A percentile compares a stretch with the other conserved stretches of the same genome.
Conservation (phyloP, 2,888 invertebrate species). For the Merodon equestris region DNA sequence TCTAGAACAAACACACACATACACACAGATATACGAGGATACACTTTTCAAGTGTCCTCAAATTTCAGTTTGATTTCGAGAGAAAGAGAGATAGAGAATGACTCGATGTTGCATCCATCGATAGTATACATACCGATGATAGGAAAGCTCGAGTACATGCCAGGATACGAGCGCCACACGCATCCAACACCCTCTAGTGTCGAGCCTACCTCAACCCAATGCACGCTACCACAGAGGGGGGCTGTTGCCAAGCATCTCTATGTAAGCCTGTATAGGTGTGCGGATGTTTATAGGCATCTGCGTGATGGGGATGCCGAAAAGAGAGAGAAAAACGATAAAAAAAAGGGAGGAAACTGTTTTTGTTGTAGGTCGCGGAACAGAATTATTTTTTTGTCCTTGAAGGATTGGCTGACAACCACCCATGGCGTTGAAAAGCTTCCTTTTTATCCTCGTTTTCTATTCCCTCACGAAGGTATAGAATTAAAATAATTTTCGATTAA, state of each 20-base stretch:
- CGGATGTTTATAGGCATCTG: too few relatives aligned
- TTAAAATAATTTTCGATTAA: constrained; percentile 67
- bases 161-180: constrained; percentile 26
- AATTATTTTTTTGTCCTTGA: constrained; percentile 62
- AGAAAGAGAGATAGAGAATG: too few relatives aligned
- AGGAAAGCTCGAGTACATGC: constrained; percentile 39
- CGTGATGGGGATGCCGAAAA: too few relatives aligned
- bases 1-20: not conserved
- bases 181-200: constrained; percentile 6
- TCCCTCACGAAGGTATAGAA: constrained; percentile 27
- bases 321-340: constrained; percentile 7
- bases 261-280: constrained; percentile 1
- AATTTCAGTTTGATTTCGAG: too few relatives aligned
- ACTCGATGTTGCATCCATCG: constrained; percentile 28
- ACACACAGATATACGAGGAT: too few relatives aligned
- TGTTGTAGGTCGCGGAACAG: constrained; percentile 65
- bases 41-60: not conserved
- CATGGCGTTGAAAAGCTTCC: not conserved
- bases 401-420: constrained; percentile 4
- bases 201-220: constrained; percentile 45
- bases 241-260: constrained; percentile 22
- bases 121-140: constrained; percentile 46
- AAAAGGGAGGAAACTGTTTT: constrained; percentile 12
- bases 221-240: constrained; percentile 13
- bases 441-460: not conserved